Evolutionary conservation across 2,797 vertebrate species (phyloP), one percentile per base, ranked within the genome.

Genomic region (Crocodylus rhombifer): DNA sequence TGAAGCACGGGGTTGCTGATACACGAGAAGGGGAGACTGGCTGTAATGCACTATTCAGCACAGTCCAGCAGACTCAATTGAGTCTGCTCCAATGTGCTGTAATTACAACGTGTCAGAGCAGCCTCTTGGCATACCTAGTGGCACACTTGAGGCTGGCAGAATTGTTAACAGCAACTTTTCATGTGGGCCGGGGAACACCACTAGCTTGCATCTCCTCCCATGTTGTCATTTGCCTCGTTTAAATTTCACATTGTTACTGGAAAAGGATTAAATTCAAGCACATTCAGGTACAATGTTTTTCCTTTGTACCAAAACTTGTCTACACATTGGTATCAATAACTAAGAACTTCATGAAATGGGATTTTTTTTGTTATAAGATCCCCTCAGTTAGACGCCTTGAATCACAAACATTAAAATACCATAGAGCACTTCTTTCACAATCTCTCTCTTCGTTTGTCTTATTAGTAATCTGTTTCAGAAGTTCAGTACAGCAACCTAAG

Each of bases 391-490:
- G 80, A 74, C 2, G 1, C 57, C 84, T 88, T 60, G 15, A 33
- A 88, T 85, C n/a, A 90, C 69, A 93, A 86, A 14, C 63, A 80
- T 67, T 61, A 42, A 93, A 86, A 87, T 73, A 92, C 82, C 20
- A 65, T 11, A n/a, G 33, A 73, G 20, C 7, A 5, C 92, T 87
- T 21, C 87, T 92, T 90, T 83, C 82, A 89, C 74, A 77, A 77
- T 77, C 55, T 13, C 7, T n/a, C 14, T 65, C 36, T 84, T 56
- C n/a, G 8, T 84, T 89, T 91, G 23, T 33, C 36, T 83, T 75
- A 57, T 78, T 90, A 77, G 74, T 80, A 67, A 87, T 36, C 51
- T 56, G 36, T 67, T 80, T 86, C 1, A 0, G 3, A 80, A 92
- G 36, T 23, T 28, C 14, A 80, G 16, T 25, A 78, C 77, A 94